These are phyloP conservation scores for Drosophila bocki DNA, from an alignment of 1,140 invertebrate species.

Conservation along the genomic window DNA sequence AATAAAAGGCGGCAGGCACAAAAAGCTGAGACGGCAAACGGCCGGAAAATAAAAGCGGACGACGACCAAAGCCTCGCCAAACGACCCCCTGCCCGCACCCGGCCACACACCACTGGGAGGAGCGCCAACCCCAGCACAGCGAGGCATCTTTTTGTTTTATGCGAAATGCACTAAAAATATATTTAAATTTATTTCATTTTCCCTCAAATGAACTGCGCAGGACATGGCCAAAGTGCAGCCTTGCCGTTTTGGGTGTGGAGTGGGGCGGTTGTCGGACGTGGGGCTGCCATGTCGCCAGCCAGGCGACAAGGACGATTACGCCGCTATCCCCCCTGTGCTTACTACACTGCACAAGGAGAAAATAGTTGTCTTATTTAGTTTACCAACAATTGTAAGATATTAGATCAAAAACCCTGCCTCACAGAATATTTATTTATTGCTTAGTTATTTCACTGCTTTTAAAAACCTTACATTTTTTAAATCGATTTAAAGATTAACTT, in stretches of 20 bases:
- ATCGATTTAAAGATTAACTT: not conserved
- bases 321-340: not conserved
- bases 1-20: constrained; percentile 71
- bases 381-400: not conserved
- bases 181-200: constrained; percentile 84
- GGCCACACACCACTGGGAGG: not conserved
- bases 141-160: constrained; percentile 82
- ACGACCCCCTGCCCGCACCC: constrained; percentile 23
- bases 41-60: constrained; percentile 77
- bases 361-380: not conserved
- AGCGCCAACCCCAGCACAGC: constrained; percentile 46
- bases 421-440: not conserved
- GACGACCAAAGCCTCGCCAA: constrained; percentile 54
- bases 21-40: constrained; percentile 79
- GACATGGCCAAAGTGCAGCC: constrained; percentile 48
- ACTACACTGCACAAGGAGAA: not conserved
- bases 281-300: constrained; percentile 63
- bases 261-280: constrained; percentile 27
- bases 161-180: constrained; percentile 83
- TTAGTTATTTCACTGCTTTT: not conserved
- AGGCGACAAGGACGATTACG: constrained; percentile 65
- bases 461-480: not conserved
- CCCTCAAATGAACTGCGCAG: constrained; percentile 77
- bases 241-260: constrained; percentile 18
- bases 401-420: fast-evolving